phyloP scores from a whole-genome alignment of 2,797 vertebrate genomes.

The Ceryle rudis region DNA sequence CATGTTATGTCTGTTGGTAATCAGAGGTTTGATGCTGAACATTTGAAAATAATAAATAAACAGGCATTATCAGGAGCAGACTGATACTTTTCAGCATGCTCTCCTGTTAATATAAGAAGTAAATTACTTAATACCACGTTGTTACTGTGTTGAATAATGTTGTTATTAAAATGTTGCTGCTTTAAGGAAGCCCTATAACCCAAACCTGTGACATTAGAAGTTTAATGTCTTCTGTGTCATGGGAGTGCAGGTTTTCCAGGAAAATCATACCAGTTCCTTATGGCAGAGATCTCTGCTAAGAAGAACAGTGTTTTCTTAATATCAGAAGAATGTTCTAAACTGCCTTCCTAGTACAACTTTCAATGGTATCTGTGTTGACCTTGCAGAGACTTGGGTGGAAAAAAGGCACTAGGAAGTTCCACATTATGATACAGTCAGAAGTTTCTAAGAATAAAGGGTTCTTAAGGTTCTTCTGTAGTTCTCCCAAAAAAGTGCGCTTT shows the following conservation, averaged over 20 bases:
- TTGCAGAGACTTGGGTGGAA: neutral
- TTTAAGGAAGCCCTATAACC: neutral
- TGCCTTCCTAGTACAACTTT: neutral
- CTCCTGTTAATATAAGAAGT: neutral
- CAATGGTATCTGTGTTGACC: neutral
- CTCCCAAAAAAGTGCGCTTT: neutral
- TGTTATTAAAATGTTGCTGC: neutral
- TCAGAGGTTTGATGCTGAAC: neutral
- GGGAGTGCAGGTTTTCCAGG: neutral
- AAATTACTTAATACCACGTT: neutral
- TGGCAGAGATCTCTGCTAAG: neutral
- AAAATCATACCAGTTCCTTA: neutral
- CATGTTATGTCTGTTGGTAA: neutral
- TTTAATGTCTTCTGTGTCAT: neutral
- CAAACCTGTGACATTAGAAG: neutral
- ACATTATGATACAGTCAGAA: neutral
- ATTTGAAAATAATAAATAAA: neutral
- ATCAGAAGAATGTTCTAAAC: neutral
- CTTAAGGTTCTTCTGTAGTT: neutral
- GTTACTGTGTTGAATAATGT: neutral
- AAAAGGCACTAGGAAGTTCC: neutral
- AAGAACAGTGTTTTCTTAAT: neutral
- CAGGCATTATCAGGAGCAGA: neutral
- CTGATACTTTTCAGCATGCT: neutral
- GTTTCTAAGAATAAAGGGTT: neutral